These are phyloP conservation scores for Chalcis sispes DNA, from an alignment of 2,888 invertebrate genomes.

Conservation along the genomic window DNA sequence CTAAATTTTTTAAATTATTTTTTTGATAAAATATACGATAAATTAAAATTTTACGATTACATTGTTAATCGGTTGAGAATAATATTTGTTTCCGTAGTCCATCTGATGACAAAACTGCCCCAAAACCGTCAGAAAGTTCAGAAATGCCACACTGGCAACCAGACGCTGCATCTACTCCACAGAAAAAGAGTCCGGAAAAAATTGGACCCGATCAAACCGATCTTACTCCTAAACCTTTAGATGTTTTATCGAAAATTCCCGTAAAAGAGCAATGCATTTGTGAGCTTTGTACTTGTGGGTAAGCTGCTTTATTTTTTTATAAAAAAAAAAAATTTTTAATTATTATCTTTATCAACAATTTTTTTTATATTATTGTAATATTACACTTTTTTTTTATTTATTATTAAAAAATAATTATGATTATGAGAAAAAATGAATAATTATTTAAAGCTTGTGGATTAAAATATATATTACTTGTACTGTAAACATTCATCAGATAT, in stretches of 20 bases:
- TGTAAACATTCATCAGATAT: too few relatives aligned
- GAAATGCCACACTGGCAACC: constrained; percentile 55
- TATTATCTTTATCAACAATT: background rate
- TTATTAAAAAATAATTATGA: background rate
- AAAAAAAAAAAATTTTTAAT: too few relatives aligned
- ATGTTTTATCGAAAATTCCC: constrained; percentile 74
- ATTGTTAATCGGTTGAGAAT: background rate
- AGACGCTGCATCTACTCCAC: constrained; percentile 63
- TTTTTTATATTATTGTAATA: background rate
- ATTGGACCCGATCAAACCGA: constrained; percentile 50
- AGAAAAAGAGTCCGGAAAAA: constrained; percentile 72
- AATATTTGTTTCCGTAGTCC: constrained; percentile 21
- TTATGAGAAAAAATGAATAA: too few relatives aligned
- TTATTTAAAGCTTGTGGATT: too few relatives aligned
- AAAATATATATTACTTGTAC: too few relatives aligned
- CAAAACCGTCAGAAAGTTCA: constrained; percentile 60
- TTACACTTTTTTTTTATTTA: background rate
- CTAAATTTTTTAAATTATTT: too few relatives aligned
- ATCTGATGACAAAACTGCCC: constrained; percentile 45
- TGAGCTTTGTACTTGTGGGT: constrained; percentile 95
- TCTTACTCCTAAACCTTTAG: constrained; percentile 59
- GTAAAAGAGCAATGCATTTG: constrained; percentile 91
- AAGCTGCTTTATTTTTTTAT: constrained; percentile 72
- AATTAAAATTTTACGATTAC: background rate
- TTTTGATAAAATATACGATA: too few relatives aligned